A percentile compares a stretch with the other conserved stretches of the same genome.
phyloP scores from a whole-genome alignment of 1,140 invertebrate species.

The Metaphire vulgaris region DNA sequence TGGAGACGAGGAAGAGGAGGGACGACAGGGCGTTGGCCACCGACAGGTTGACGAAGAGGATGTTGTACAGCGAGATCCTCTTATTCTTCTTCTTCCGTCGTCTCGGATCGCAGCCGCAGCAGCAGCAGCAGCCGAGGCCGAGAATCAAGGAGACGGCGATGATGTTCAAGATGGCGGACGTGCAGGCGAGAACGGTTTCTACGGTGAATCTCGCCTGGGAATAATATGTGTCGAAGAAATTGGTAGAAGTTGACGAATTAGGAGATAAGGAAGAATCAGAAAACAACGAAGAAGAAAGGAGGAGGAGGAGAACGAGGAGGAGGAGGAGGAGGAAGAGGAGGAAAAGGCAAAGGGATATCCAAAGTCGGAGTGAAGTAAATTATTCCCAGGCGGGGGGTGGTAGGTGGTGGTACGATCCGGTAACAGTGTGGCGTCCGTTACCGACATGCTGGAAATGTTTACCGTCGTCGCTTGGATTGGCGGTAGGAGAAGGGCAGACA shows the following conservation, averaged over 20 bases:
- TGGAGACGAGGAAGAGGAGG: background rate
- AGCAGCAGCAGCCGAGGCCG: no score
- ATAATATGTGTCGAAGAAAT: background rate
- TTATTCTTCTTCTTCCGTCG: no score
- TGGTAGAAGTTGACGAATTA: background rate
- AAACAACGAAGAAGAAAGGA: background rate
- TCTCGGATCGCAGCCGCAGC: background rate
- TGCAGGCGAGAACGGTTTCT: background rate
- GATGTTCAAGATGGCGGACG: background rate
- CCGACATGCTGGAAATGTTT: no score
- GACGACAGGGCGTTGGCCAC: background rate
- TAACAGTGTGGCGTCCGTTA: no score
- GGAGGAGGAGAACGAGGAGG: background rate
- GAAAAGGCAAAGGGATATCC: background rate
- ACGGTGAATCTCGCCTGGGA: background rate
- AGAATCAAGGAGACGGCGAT: background rate
- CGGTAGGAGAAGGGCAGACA: no score
- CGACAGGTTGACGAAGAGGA: background rate
- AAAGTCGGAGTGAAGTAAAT: background rate
- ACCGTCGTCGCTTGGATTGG: no score
- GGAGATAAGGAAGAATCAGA: background rate
- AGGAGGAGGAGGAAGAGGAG: background rate
- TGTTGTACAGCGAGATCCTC: background rate
- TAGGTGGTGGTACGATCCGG: no score
- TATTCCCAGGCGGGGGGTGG: background rate